Percentiles rank a stretch among this genome's conserved stretches.
phyloP scores from a whole-genome alignment of 2,797 vertebrate species.

The Zenarchopterus dispar region DNA sequence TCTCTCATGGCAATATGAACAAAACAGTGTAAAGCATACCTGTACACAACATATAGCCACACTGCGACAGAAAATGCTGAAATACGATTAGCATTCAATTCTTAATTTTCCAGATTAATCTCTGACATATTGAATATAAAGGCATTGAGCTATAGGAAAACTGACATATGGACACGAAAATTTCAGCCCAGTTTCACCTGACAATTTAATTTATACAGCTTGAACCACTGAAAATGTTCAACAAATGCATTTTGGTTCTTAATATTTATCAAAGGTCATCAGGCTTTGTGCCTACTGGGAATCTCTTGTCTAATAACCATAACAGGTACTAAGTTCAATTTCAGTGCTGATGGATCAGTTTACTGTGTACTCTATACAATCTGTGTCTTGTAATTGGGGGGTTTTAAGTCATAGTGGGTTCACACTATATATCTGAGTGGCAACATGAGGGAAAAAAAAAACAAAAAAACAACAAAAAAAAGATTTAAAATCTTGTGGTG shows the following conservation, averaged over 20 bases:
- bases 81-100: constrained; percentile 11
- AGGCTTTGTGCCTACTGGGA: constrained; percentile 57
- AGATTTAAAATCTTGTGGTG: no score
- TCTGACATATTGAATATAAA: constrained; percentile 18
- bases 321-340: neutral
- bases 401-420: neutral
- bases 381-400: neutral
- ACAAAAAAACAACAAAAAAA: no score
- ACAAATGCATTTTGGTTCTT: constrained; percentile 19
- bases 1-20: constrained; percentile 34
- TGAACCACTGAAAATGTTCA: constrained; percentile 27
- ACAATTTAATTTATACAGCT: constrained; percentile 2
- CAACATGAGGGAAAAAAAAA: no score
- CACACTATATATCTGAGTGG: neutral
- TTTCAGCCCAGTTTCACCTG: constrained; percentile 18
- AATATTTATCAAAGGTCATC: constrained; percentile 11
- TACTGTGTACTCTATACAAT: neutral
- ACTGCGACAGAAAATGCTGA: constrained; percentile 28
- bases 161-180: constrained; percentile 33
- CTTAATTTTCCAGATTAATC: constrained; percentile 4
- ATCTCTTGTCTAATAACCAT: constrained; percentile 29
- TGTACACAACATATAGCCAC: constrained; percentile 52
- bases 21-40: constrained; percentile 50
- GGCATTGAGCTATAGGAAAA: constrained; percentile 25
- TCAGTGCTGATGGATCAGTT: neutral